Base-by-base conservation (phyloP, 1,140 invertebrate genomes). In the Drosophila teissieri region DNA sequence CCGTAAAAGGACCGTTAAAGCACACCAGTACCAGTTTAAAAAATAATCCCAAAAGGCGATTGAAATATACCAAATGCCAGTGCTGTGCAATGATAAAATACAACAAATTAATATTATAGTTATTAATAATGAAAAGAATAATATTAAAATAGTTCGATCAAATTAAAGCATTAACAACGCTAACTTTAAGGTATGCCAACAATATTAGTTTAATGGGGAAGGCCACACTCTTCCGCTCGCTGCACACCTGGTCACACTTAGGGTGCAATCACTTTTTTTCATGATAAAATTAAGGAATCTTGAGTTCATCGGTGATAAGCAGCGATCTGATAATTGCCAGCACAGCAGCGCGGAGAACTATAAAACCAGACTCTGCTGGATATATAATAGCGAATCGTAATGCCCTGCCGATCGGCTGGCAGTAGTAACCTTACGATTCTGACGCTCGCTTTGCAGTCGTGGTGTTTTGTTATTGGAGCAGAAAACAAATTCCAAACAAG, bases 391-490 rank as follows among this genome's bases (percentile, higher is more conserved):
- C 31, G 14, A 2, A 34, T 24, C 39, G 45, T 19, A 12, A 15
- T 27, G 45, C 34, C 22, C 19, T 19, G 1, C 2, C 27, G 8
- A 34, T 24, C 39, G 31, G 7, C n/a, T 36, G 39, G 37, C 17
- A 48, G 27, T 27, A 68, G 52, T 45, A 57, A 44, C 17, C 46
- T 49, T 56, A 48, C 34, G 62, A 42, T 52, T 56, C 45, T 34
- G 62, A 42, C 49, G 44, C 51, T 65, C 60, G 46, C 63, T 61
- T 68, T 89, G 80, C 82, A 80, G 78, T 89, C 84, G 84, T 89
- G 84, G 84, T 89, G 77, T 63, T 84, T 89, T 84, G 77, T 83
- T 73, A 89, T 80, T 89, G 84, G 84, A 69, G 64, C 80, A 64
- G 65, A 78, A 68, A 78, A 63, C 60, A 80, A 14, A 49, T 27